Evolutionary conservation across 2,797 vertebrate genomes (phyloP).

Genomic region (Ataeniobius toweri): DNA sequence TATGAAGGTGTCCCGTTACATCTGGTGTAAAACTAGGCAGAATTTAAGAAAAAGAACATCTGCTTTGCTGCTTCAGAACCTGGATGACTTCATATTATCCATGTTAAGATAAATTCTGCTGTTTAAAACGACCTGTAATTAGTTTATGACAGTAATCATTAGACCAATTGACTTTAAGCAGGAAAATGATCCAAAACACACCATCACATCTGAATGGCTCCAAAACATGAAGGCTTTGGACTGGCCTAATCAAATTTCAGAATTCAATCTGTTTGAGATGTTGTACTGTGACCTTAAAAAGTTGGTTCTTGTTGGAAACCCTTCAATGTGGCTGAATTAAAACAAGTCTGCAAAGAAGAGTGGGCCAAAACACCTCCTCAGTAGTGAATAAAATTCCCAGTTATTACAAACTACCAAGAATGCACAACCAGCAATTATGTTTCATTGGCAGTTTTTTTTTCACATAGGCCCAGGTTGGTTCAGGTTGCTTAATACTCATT

Average conservation of each 20-base stretch:
- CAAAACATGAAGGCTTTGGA: background rate
- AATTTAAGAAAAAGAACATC: too few species aligned
- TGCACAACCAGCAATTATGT: background rate
- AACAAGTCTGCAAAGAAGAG: background rate
- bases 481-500: background rate
- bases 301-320: background rate
- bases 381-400: background rate
- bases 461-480: background rate
- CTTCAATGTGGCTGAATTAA: background rate
- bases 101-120: too few species aligned
- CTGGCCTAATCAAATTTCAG: background rate
- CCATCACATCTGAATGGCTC: background rate
- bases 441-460: background rate
- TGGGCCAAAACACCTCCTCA: background rate
- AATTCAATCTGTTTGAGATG: background rate
- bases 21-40: too few species aligned
- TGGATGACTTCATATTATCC: too few species aligned
- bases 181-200: too few species aligned
- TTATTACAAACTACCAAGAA: background rate
- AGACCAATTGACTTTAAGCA: too few species aligned
- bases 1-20: too few species aligned
- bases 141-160: too few species aligned
- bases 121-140: too few species aligned
- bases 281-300: background rate
- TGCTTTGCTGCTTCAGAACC: too few species aligned